These are phyloP conservation scores for Tiaroga cobitis DNA, from an alignment of 2,797 vertebrate genomes.

Conservation along the genomic window DNA sequence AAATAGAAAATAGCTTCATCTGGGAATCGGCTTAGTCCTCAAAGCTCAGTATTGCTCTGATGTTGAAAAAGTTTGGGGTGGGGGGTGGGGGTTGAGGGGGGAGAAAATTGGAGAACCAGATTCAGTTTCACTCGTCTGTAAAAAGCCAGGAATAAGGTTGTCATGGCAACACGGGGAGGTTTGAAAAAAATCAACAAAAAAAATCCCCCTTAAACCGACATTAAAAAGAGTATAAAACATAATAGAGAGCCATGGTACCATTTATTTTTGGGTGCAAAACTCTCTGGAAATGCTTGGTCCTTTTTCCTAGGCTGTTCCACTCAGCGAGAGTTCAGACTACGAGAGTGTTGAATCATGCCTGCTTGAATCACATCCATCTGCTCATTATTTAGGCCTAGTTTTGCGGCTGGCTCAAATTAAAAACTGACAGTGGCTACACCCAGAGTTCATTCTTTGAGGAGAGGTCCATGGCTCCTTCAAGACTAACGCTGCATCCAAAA, in stretches of 20 bases:
- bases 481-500: not conserved
- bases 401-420: constrained; percentile 53
- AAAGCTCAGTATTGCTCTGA: constrained; percentile 74
- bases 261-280: constrained; percentile 46
- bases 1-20: constrained; percentile 78
- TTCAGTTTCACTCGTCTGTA: constrained; percentile 75
- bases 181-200: constrained; percentile 63
- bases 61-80: constrained; percentile 67
- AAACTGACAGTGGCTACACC: constrained; percentile 57
- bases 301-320: constrained; percentile 26
- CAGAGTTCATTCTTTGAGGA: constrained; percentile 50
- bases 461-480: constrained; percentile 55
- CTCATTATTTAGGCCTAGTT: constrained; percentile 57
- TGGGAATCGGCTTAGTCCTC: constrained; percentile 83
- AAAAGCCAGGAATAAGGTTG: constrained; percentile 74
- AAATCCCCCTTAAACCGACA: constrained; percentile 49
- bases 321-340: constrained; percentile 24
- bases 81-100: constrained; percentile 43
- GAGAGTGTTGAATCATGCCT: constrained; percentile 53
- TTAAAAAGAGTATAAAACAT: constrained; percentile 65
- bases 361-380: constrained; percentile 58
- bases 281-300: constrained; percentile 21
- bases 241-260: constrained; percentile 53
- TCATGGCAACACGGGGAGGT: constrained; percentile 78
- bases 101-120: constrained; percentile 66